Evolutionary conservation across 92 coral and sea anemone species (phyloP).

Genomic region (Muricea muricata): DNA sequence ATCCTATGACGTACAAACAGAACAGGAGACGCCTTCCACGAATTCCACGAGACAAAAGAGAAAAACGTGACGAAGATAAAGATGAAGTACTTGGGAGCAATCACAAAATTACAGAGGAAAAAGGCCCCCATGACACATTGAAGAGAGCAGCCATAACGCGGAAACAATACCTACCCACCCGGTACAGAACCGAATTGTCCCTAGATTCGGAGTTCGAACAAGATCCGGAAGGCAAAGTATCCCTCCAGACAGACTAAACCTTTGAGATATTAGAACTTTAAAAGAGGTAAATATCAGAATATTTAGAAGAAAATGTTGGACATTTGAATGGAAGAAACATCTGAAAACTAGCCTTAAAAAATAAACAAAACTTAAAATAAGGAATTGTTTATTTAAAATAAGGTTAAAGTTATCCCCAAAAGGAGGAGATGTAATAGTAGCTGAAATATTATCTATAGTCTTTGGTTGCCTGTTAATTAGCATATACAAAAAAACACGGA

Average conservation of each 20-base stretch:
- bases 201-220: not conserved
- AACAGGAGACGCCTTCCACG: conserved; percentile 38
- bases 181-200: not conserved
- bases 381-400: not conserved
- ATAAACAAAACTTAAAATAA: not conserved
- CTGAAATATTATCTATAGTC: not conserved
- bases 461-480: not conserved
- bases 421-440: not conserved
- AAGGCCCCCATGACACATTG: too few relatives aligned
- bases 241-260: conserved; percentile 3
- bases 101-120: too few relatives aligned
- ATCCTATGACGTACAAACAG: conserved; percentile 21
- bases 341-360: not conserved
- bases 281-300: not conserved
- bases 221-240: conserved; percentile 23
- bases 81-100: not conserved
- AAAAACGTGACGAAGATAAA: not conserved
- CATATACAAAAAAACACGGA: not conserved
- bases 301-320: not conserved
- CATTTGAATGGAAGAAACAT: not conserved
- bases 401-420: not conserved
- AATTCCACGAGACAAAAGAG: conserved; percentile 16
- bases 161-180: too few relatives aligned
- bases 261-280: not conserved
- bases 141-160: not conserved